A percentile compares a stretch with the other conserved stretches of the same genome.
These are phyloP conservation scores for Argyra leucocephala DNA, from an alignment of 2,888 invertebrate genomes.

Conservation along the genomic window DNA sequence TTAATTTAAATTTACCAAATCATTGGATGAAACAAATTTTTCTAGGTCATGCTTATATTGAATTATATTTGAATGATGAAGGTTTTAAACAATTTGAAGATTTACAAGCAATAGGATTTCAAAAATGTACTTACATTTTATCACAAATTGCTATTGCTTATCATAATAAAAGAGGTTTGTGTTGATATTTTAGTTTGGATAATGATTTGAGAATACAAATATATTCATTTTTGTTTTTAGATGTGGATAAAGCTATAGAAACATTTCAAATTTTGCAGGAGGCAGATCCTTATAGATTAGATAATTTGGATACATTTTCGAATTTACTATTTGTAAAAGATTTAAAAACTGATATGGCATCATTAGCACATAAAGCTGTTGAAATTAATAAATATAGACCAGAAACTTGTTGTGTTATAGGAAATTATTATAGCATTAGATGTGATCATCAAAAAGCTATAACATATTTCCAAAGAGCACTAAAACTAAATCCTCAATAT, in stretches of 20 bases:
- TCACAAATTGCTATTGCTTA: conserved; percentile 88
- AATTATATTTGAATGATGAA: conserved; percentile 82
- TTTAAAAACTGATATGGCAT: conserved; percentile 80
- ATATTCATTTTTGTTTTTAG: conserved; percentile 43
- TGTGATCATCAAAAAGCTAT: conserved; percentile 97
- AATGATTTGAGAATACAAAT: not conserved
- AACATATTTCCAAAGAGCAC: conserved; percentile 87
- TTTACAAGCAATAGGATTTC: conserved; percentile 69
- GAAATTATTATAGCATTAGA: conserved; percentile 92
- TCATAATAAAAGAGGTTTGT: conserved; percentile 78
- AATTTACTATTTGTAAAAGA: conserved; percentile 92
- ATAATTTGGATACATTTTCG: conserved; percentile 94
- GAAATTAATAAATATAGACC: conserved; percentile 93
- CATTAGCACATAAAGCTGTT: conserved; percentile 85
- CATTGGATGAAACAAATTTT: conserved; percentile 96
- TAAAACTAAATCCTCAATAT: conserved; percentile 88
- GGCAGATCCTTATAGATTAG: conserved; percentile 84
- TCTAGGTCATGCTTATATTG: conserved; percentile 78
- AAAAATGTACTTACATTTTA: conserved; percentile 77
- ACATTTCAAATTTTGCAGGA: conserved; percentile 74
- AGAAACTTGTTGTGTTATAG: conserved; percentile 96
- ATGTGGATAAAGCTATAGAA: conserved; percentile 78
- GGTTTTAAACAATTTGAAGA: conserved; percentile 73
- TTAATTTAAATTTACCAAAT: conserved; percentile 59
- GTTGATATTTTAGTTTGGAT: not conserved